phyloP scores from a whole-genome alignment of 64 coral and sea anemone species.

The Montipora capricornis region DNA sequence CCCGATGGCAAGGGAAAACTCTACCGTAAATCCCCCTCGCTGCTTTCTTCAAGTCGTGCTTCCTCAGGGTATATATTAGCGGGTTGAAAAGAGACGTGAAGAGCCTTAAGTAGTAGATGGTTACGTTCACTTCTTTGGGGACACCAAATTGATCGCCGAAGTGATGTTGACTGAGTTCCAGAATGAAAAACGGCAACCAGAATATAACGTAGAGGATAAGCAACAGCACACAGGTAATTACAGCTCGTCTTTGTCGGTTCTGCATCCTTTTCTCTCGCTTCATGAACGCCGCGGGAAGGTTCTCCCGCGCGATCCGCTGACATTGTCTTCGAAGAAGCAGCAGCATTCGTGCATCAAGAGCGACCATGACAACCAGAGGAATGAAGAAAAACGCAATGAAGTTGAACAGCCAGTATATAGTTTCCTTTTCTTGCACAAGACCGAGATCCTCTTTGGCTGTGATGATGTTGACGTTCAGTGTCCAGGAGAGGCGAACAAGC shows the following conservation, averaged over 20 bases:
- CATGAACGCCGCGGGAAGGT: constrained; percentile 31
- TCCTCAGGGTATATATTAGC: background rate
- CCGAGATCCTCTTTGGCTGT: constrained; percentile 32
- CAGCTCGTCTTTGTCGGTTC: constrained; percentile 36
- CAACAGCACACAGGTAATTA: constrained; percentile 41
- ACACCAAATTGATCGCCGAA: background rate
- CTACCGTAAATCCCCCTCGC: background rate
- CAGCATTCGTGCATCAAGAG: constrained; percentile 47
- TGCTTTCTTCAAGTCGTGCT: constrained; percentile 11
- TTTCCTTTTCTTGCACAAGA: constrained; percentile 20
- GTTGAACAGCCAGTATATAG: background rate
- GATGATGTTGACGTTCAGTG: constrained; percentile 19
- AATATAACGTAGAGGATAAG: constrained; percentile 36
- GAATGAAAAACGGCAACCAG: constrained; percentile 57
- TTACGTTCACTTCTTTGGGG: background rate
- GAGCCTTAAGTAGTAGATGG: background rate
- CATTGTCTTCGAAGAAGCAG: constrained; percentile 39
- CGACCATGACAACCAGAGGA: constrained; percentile 11
- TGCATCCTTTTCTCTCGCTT: constrained; percentile 48
- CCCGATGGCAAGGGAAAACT: background rate
- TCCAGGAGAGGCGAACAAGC: constrained; percentile 52
- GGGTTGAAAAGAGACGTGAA: constrained; percentile 5
- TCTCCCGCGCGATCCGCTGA: constrained; percentile 25
- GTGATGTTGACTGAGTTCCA: constrained; percentile 35
- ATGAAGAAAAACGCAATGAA: constrained; percentile 42